Evolutionary conservation across 2,797 vertebrate genomes (phyloP).

Genomic region (Schizopygopsis malacanthus): DNA sequence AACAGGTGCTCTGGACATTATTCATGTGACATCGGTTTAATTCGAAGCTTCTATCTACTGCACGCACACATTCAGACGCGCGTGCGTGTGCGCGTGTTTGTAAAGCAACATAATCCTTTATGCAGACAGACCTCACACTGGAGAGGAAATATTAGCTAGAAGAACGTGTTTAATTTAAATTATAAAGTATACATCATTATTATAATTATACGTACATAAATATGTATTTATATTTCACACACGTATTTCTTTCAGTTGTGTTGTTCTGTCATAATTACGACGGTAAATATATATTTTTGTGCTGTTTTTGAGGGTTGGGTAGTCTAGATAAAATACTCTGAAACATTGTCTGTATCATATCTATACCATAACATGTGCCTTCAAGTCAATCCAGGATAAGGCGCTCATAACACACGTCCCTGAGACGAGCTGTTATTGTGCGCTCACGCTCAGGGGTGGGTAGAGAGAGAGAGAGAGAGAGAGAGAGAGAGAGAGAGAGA

Average conservation of each 20-base stretch:
- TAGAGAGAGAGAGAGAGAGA: neutral
- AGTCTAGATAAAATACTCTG: neutral
- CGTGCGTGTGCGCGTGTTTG: neutral
- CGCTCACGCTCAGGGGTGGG: neutral
- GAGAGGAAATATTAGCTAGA: neutral
- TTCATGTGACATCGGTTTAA: neutral
- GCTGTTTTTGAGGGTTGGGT: neutral
- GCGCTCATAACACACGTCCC: neutral
- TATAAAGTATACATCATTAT: neutral
- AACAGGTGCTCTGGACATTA: conserved; percentile 15
- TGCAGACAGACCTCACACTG: neutral
- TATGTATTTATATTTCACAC: neutral
- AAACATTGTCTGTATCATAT: neutral
- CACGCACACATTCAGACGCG: neutral
- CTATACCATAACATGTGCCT: neutral
- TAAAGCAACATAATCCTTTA: neutral
- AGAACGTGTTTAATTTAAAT: neutral
- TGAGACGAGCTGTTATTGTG: conserved; percentile 23
- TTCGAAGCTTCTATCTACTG: conserved; percentile 23
- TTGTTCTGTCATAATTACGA: neutral
- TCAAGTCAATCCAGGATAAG: conserved; percentile 8
- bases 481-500: neutral
- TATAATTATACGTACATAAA: neutral
- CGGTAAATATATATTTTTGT: neutral
- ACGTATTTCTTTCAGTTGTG: no score